Conservation (phyloP, 2,113 vertebrate genomes). For the Neomonachus schauinslandi region DNA sequence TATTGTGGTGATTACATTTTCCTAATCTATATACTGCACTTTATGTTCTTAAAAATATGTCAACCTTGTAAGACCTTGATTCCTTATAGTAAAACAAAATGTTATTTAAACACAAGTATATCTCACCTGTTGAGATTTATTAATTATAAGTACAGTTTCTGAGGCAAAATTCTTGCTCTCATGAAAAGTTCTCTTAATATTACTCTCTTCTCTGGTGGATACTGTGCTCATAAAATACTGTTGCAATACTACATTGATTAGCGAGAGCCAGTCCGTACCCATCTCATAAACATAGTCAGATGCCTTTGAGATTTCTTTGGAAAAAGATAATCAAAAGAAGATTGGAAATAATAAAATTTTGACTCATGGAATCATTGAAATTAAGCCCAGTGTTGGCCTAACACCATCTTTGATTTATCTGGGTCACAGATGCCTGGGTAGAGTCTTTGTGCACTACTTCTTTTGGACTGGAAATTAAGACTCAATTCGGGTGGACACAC, state of each 20-base stretch:
- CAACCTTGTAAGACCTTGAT: neutral
- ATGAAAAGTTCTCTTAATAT: neutral
- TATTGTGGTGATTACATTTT: neutral
- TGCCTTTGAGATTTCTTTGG: neutral
- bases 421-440: neutral
- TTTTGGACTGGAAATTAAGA: neutral
- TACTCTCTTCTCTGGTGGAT: neutral
- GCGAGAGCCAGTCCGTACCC: neutral
- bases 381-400: neutral
- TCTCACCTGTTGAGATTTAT: neutral
- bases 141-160: neutral
- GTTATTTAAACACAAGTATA: neutral
- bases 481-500: neutral
- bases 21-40: neutral
- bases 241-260: neutral
- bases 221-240: neutral
- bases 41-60: neutral
- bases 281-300: neutral
- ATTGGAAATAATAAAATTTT: neutral
- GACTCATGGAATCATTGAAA: slow-evolving; percentile 15
- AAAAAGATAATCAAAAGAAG: slow-evolving; percentile 15
- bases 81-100: neutral
- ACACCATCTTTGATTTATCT: neutral
- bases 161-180: neutral
- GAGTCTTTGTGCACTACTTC: neutral